These are phyloP conservation scores for Platyura marginata DNA, from an alignment of 1,140 invertebrate genomes.

Conservation along the genomic window DNA sequence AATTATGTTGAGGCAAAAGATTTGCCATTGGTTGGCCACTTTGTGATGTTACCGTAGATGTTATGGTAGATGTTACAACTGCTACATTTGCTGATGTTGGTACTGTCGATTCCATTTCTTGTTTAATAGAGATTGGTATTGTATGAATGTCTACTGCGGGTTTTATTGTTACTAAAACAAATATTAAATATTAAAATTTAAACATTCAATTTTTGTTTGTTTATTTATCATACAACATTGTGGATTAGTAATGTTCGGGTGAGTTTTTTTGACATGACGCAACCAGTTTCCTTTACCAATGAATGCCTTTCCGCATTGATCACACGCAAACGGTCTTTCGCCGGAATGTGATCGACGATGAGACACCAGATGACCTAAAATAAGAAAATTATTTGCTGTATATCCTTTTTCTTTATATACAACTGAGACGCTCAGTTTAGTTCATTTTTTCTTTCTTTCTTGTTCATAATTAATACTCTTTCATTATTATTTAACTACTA, in stretches of 20 bases:
- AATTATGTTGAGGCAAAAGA: too few species aligned
- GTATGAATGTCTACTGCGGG: background rate
- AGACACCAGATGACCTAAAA: conserved; percentile 55
- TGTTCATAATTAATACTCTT: conserved; percentile 6
- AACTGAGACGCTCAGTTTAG: conserved; percentile 10
- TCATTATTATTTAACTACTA: too few species aligned
- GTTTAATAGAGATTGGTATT: background rate
- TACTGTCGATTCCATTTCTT: too few species aligned
- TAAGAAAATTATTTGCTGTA: conserved; percentile 12
- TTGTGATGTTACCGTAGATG: too few species aligned
- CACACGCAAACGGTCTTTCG: conserved; percentile 60
- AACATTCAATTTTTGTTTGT: background rate
- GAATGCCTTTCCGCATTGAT: conserved; percentile 58
- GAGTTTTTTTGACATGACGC: conserved; percentile 31
- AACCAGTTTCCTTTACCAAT: conserved; percentile 57
- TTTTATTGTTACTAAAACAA: background rate
- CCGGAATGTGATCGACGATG: conserved; percentile 80
- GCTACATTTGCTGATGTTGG: too few species aligned
- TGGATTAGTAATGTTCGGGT: conserved; percentile 8
- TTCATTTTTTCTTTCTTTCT: conserved; percentile 6
- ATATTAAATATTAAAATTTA: background rate
- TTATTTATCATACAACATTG: background rate
- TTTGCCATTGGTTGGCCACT: too few species aligned
- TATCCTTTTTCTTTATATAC: too few species aligned
- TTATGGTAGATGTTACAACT: background rate